Evolutionary conservation across 30 jellyfish, hydroid and myxozoan species (phyloP), one percentile per base, ranked within the genome.

Genomic region (Catostylus mosaicus): DNA sequence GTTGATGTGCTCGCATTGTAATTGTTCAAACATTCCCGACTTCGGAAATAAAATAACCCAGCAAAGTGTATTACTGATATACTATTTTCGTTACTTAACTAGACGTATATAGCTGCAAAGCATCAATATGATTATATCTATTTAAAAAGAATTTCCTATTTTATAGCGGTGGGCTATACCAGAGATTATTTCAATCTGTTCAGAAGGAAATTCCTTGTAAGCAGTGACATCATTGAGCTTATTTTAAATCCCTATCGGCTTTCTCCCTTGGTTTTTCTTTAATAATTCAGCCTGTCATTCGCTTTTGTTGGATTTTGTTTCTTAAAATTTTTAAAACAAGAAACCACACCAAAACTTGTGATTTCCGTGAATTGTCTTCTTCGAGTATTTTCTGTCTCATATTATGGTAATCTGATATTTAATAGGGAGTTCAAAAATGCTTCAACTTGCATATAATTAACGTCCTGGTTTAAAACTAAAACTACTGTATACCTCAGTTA

Each of bases 121-220:
- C 71, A 59, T 59, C 12, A 59, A 59, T 59, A 23, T 26, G 71
- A 59, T 59, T 27, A 59, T 19, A 59, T n/a, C 40, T 4, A 23
- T 59, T 59, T 59, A 59, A 18, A 59, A 27, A 18, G 71, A 59
- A 59, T 59, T 59, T 59, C 71, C 71, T 59, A 59, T 59, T 20
- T 59, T 59, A 59, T 26, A 19, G 71, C 71, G 71, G 71, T 6
- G 33, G 19, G 19, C 71, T 59, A 59, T 59, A 27, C 18, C n/a
- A 59, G 10, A 27, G 71, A 59, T 59, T 59, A 59, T 2, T 22
- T 59, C 63, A 3, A 50, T 59, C 71, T 9, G 71, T 59, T 59
- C 38, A 59, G 71, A 59, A 59, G 71, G 71, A 59, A 59, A 59
- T 59, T 59, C 71, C 71, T 19, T 59, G 71, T 59, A 59, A 59